A percentile compares a stretch with the other conserved stretches of the same genome.
Evolutionary conservation across 2,797 vertebrate genomes (phyloP).

Genomic region (Threskiornis aethiopicus): DNA sequence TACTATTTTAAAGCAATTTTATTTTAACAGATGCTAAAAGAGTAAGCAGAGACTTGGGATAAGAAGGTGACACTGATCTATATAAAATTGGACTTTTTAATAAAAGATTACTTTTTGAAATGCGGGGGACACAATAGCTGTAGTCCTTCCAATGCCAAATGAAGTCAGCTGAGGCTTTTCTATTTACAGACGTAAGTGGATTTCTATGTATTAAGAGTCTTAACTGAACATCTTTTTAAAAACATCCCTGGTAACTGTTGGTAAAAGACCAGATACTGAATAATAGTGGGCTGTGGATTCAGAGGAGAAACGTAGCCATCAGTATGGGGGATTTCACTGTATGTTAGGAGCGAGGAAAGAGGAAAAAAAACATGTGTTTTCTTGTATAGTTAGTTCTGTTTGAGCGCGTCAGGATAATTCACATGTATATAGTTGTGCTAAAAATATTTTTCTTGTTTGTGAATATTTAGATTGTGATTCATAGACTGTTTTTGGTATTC

Average conservation of each 20-base stretch:
- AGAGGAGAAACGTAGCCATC: background rate
- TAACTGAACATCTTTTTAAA: background rate
- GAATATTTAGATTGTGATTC: background rate
- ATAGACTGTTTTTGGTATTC: background rate
- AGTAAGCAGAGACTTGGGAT: background rate
- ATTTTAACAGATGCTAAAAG: background rate
- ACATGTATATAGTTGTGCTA: background rate
- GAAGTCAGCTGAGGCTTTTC: background rate
- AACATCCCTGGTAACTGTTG: background rate
- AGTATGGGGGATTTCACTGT: background rate
- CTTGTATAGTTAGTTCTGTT: background rate
- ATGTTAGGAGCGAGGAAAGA: background rate
- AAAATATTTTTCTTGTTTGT: background rate
- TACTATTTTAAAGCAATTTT: background rate
- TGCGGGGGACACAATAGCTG: background rate
- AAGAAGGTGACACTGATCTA: background rate
- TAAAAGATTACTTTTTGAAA: background rate
- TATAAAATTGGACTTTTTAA: background rate
- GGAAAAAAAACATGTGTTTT: rapidly evolving
- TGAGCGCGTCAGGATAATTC: background rate
- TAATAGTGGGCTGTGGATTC: background rate
- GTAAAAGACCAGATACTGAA: background rate
- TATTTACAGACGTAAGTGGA: background rate
- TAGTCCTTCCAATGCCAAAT: background rate
- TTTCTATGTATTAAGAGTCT: background rate